Evolutionary conservation across 1,140 invertebrate genomes (phyloP).

Genomic region (Drosophila arizonae): DNA sequence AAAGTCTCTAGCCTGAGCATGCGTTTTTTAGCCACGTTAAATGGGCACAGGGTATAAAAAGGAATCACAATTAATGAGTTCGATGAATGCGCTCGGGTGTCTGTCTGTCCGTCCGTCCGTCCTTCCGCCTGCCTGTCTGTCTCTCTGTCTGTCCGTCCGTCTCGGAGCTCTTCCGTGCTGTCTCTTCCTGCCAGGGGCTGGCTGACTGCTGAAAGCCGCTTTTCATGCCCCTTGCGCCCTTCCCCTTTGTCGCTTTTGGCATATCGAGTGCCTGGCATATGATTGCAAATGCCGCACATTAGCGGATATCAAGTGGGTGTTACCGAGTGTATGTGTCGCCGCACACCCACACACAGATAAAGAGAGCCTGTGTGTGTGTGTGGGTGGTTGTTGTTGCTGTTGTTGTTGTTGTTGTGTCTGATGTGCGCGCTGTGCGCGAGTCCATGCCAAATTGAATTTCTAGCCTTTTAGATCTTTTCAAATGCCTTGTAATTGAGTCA

Average conservation of each 20-base stretch:
- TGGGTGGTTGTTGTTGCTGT: constrained; percentile 18
- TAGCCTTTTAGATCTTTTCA: constrained; percentile 81
- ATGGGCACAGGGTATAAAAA: constrained; percentile 42
- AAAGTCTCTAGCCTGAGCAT: background rate
- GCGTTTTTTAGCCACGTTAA: background rate
- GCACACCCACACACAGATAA: background rate
- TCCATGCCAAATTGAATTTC: constrained; percentile 79
- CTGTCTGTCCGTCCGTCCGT: constrained; percentile 11
- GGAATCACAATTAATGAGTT: constrained; percentile 81
- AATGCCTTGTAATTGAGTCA: constrained; percentile 76
- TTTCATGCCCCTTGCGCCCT: constrained; percentile 8
- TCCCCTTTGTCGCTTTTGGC: background rate
- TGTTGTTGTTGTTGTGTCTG: constrained; percentile 23
- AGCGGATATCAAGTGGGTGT: constrained; percentile 81
- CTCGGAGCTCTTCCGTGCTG: constrained; percentile 32
- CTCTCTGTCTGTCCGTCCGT: constrained; percentile 3
- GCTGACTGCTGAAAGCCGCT: constrained; percentile 32
- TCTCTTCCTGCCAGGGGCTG: constrained; percentile 8
- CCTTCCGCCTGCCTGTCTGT: background rate
- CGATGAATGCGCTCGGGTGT: constrained; percentile 69
- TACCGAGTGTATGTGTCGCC: constrained; percentile 69
- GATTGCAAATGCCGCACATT: constrained; percentile 81
- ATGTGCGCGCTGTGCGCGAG: constrained; percentile 41
- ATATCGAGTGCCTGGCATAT: constrained; percentile 65
- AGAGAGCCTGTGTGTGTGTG: background rate